Base-by-base conservation (phyloP, 92 coral and sea anemone species). In the Epizoanthus illoricatus region DNA sequence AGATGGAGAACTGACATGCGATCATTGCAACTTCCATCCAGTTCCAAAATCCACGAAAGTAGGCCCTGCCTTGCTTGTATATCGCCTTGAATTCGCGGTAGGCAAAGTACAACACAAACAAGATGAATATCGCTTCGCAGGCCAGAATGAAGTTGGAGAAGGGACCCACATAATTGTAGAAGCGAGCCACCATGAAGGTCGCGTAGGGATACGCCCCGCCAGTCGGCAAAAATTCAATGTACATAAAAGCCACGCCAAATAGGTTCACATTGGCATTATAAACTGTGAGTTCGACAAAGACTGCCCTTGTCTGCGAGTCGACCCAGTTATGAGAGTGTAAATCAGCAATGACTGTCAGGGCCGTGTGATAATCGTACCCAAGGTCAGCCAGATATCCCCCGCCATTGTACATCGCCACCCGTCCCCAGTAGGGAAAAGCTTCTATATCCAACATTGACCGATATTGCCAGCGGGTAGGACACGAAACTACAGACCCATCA, bases 391-490 rank as follows among this genome's bases (percentile, higher is more conserved):
- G 92, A 41, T 89, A 95, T 0, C 98, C 98, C 13, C 98, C 92
- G 28, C 98, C 98, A 71, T 86, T 84, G 81, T 95, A 95, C 80
- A 87, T 61, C 56, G 90, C 76, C 28, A 95, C 12, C 24, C 70
- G 65, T 8, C 98, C 98, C 98, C 95, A 91, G 91, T 92, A 93
- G 10, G 98, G 98, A 76, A 90, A 95, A 10, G 98, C 98, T 41
- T 91, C 65, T n/a, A 95, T 88, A 16, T 93, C 90, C 12, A 86
- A 47, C 73, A 84, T 74, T 10, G 64, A 60, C 2, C 90, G 93
- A 39, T 95, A 86, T 66, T 88, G 80, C 98, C 98, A 95, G 21
- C 98, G 90, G 20, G 97, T 79, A 6, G 97, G 93, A 62, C 98
- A 95, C 2, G 98, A 93, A 43, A 89, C 57, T 42, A 95, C 88